phyloP scores from a whole-genome alignment of 2,797 vertebrate species.

The Gila robusta region DNA sequence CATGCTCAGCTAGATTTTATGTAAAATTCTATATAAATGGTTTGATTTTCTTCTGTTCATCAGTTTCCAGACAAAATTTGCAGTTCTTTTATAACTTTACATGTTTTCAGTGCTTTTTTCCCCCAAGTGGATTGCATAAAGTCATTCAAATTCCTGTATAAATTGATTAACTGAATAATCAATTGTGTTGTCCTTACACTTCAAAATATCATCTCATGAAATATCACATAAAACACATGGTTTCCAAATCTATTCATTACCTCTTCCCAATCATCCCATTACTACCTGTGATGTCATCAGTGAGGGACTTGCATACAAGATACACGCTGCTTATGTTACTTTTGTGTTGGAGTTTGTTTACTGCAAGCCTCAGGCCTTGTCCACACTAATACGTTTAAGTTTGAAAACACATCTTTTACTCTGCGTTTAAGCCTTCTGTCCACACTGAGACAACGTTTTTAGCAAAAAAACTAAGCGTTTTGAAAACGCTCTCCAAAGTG shows the following conservation, averaged over 20 bases:
- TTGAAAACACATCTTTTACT: no score
- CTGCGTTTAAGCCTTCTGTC: no score
- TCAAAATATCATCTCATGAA: not conserved
- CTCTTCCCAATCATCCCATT: slow-evolving; percentile 71
- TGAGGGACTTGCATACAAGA: slow-evolving; percentile 47
- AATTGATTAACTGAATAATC: not conserved
- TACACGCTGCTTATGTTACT: slow-evolving; percentile 44
- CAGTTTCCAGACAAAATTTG: not conserved
- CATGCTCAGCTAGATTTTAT: not conserved
- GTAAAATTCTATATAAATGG: not conserved
- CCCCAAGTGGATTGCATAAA: not conserved
- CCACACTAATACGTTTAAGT: no score
- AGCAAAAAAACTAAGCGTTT: no score
- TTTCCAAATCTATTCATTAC: slow-evolving; percentile 70
- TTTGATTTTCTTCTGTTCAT: not conserved
- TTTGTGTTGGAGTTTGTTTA: slow-evolving; percentile 37
- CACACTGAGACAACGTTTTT: no score
- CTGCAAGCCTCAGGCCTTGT: not conserved
- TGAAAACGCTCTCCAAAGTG: no score
- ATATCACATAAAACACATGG: slow-evolving; percentile 26
- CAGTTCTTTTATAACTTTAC: not conserved
- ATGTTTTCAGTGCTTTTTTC: not conserved
- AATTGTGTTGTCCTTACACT: not conserved
- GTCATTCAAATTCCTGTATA: not conserved
- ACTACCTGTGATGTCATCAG: slow-evolving; percentile 63